These are phyloP conservation scores for Adelognathus sp. DNA, from an alignment of 2,888 invertebrate genomes.

Conservation along the genomic window DNA sequence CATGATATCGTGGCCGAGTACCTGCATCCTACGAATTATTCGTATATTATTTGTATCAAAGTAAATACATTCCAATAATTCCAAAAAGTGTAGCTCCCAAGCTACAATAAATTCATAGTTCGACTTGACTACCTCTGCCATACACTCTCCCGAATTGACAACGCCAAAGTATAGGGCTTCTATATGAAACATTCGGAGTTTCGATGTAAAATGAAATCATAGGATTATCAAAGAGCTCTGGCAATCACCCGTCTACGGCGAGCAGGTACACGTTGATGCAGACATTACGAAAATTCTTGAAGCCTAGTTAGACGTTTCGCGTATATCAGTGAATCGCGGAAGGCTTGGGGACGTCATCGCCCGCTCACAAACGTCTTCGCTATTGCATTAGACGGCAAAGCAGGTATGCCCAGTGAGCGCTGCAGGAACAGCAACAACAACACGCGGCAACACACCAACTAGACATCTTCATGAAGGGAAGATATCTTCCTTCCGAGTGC, in stretches of 20 bases:
- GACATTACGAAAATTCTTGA: not conserved
- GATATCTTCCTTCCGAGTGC: slow-evolving; percentile 36
- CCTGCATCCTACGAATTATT: too few relatives aligned
- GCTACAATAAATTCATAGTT: too few relatives aligned
- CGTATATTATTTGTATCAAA: too few relatives aligned
- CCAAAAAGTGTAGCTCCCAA: too few relatives aligned
- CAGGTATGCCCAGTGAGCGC: slow-evolving; percentile 64
- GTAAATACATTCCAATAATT: too few relatives aligned
- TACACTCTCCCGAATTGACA: too few relatives aligned
- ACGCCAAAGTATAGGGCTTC: not conserved
- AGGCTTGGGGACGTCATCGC: slow-evolving; percentile 62
- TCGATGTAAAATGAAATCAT: not conserved
- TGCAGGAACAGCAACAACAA: slow-evolving; percentile 24
- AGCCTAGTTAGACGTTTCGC: not conserved
- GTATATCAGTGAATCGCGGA: slow-evolving; percentile 21
- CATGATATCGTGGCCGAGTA: too few relatives aligned
- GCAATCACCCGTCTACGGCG: not conserved
- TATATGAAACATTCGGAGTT: not conserved
- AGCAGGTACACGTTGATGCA: not conserved
- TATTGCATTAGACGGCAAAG: slow-evolving; percentile 73
- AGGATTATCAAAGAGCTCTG: not conserved
- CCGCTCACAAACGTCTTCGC: slow-evolving; percentile 72
- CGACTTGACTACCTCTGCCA: too few relatives aligned
- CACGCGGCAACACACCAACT: slow-evolving; percentile 25
- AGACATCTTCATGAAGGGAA: slow-evolving; percentile 46